Conservation (phyloP, 2,888 invertebrate species). For the Ceratothoa steindachneri region DNA sequence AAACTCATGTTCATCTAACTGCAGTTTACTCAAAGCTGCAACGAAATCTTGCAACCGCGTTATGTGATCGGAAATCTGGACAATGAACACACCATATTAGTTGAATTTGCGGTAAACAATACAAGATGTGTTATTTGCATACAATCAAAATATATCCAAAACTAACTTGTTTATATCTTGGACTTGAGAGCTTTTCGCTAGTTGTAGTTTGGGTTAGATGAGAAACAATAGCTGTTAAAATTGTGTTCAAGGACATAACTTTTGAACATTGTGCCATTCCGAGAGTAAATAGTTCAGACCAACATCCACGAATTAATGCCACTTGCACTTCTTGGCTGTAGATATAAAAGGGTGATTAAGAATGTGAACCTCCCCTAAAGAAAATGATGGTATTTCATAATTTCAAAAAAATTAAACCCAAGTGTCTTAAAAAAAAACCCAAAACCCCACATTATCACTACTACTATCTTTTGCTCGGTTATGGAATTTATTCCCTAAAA, state of each 20-base stretch:
- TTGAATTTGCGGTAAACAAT: not conserved
- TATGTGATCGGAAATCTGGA: conserved; percentile 69
- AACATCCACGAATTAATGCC: conserved; percentile 75
- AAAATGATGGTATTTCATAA: not conserved
- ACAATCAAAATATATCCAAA: no score
- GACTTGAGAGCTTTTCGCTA: conserved; percentile 31
- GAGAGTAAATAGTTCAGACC: conserved; percentile 87
- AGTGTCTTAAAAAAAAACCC: not conserved
- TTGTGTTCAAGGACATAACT: conserved; percentile 70
- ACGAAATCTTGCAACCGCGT: conserved; percentile 67
- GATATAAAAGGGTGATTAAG: no score
- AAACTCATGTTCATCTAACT: conserved; percentile 74
- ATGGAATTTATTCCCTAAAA: no score
- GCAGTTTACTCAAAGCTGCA: conserved; percentile 61
- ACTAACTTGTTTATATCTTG: conserved; percentile 38
- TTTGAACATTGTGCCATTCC: conserved; percentile 82
- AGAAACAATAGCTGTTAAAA: conserved; percentile 74
- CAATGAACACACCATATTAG: conserved; percentile 59
- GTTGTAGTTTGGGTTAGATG: conserved; percentile 62
- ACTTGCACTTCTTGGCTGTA: conserved; percentile 66
- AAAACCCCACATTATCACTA: no score
- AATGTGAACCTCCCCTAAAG: not conserved
- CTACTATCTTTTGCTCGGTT: no score
- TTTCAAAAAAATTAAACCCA: not conserved
- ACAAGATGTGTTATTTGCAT: no score